A percentile compares a stretch with the other conserved stretches of the same genome.
Evolutionary conservation across 2,888 invertebrate genomes (phyloP).

Genomic region (Zygaena filipendulae): DNA sequence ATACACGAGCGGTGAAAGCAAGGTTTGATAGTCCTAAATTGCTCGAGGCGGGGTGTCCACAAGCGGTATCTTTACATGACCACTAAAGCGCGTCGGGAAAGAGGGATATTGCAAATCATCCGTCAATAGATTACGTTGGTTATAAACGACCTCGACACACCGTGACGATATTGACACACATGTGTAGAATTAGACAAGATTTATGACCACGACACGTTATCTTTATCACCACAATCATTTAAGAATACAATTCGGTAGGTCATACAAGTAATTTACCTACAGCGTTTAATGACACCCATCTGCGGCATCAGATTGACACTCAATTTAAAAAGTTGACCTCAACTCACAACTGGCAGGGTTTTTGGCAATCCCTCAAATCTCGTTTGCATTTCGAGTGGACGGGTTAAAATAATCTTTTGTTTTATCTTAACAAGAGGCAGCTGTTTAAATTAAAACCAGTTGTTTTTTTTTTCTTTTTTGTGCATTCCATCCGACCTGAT

Average conservation of each 20-base stretch:
- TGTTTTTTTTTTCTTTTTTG: too few relatives aligned
- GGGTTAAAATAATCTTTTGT: constrained; percentile 32
- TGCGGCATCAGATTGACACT: too few relatives aligned
- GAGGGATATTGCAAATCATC: constrained; percentile 40
- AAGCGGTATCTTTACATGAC: constrained; percentile 25
- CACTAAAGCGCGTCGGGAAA: constrained; percentile 24
- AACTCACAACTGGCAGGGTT: too few relatives aligned
- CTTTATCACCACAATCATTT: too few relatives aligned
- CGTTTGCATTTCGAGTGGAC: constrained; percentile 48
- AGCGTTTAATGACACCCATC: too few relatives aligned
- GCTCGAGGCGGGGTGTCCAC: constrained; percentile 28
- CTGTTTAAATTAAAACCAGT: constrained; percentile 48
- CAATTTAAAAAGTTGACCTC: too few relatives aligned
- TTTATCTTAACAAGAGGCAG: constrained; percentile 40
- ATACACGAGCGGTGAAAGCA: constrained; percentile 54
- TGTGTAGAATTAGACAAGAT: constrained; percentile 19
- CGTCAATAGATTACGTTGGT: constrained; percentile 33
- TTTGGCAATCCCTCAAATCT: constrained; percentile 36
- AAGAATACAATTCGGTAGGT: too few relatives aligned
- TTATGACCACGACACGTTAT: constrained; percentile 8
- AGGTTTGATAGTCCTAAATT: constrained; percentile 47
- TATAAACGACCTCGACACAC: constrained; percentile 32
- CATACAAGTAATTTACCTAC: too few relatives aligned
- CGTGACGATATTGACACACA: constrained; percentile 34
- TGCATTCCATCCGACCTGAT: constrained; percentile 44